Conservation (phyloP, 2,888 invertebrate species). For the Eupeodes luniger region DNA sequence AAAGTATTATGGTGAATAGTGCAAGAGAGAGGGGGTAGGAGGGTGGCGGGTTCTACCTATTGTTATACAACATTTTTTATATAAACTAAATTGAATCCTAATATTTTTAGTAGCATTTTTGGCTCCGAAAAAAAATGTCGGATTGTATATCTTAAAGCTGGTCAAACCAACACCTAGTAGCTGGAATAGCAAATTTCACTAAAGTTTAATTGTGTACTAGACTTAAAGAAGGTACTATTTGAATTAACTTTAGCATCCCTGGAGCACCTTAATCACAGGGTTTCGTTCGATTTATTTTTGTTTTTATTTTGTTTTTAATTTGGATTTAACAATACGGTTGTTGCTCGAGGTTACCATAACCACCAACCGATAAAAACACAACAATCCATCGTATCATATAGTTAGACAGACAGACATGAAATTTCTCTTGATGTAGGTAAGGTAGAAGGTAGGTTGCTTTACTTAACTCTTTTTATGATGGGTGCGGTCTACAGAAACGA, state of each 20-base stretch:
- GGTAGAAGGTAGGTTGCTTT: no score
- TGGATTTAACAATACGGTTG: conserved; percentile 8
- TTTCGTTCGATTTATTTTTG: not conserved
- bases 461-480: not conserved
- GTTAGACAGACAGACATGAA: not conserved
- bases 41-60: no score
- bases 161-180: no score
- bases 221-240: not conserved
- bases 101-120: no score
- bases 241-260: conserved; percentile 4
- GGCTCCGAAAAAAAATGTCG: no score
- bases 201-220: not conserved
- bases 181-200: no score
- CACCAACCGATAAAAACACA: conserved; percentile 9
- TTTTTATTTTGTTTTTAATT: conserved; percentile 8
- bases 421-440: not conserved
- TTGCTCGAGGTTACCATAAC: conserved; percentile 13
- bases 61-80: no score
- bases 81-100: no score
- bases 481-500: conserved; percentile 14
- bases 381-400: not conserved
- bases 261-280: not conserved
- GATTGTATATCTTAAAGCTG: no score
- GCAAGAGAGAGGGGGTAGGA: no score
- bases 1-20: no score